Evolutionary conservation across 2,888 invertebrate genomes (phyloP).

Genomic region (Oasisia sp.): DNA sequence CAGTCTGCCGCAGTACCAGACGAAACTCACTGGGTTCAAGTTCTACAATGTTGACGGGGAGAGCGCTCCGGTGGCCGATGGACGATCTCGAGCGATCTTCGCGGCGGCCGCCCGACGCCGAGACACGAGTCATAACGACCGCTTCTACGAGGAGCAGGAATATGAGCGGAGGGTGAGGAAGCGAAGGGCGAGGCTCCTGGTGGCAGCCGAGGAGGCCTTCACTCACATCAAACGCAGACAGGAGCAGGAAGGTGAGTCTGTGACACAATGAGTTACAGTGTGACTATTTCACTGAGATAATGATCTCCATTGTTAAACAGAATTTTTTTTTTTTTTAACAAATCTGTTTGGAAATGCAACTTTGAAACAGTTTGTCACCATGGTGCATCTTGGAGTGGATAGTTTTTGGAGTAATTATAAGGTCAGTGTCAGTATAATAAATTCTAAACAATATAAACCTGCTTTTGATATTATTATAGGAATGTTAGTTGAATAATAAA

Average conservation of each 20-base stretch:
- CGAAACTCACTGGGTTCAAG: slow-evolving; percentile 71
- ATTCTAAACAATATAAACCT: no score
- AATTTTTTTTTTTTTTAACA: no score
- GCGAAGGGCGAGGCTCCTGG: slow-evolving; percentile 86
- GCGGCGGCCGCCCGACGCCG: slow-evolving; percentile 84
- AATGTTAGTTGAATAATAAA: no score
- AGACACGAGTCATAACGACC: slow-evolving; percentile 93
- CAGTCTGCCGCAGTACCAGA: slow-evolving; percentile 19
- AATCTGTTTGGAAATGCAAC: no score
- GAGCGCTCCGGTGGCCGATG: neutral
- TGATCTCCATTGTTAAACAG: no score
- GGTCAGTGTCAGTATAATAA: no score
- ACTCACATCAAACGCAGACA: slow-evolving; percentile 91
- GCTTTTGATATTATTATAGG: no score
- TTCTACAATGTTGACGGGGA: slow-evolving; percentile 93
- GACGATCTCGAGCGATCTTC: slow-evolving; percentile 55
- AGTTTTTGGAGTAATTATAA: no score
- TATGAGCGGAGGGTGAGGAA: slow-evolving; percentile 93
- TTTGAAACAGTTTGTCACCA: no score
- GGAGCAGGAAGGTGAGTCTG: slow-evolving; percentile 68
- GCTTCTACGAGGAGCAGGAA: slow-evolving; percentile 97
- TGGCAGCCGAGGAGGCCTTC: slow-evolving; percentile 97
- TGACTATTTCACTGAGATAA: neutral
- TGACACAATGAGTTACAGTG: neutral
- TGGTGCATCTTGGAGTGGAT: no score